Percentiles rank a stretch among this genome's conserved stretches.
These are phyloP conservation scores for Xenopus petersii DNA, from an alignment of 2,797 vertebrate genomes.

Conservation along the genomic window DNA sequence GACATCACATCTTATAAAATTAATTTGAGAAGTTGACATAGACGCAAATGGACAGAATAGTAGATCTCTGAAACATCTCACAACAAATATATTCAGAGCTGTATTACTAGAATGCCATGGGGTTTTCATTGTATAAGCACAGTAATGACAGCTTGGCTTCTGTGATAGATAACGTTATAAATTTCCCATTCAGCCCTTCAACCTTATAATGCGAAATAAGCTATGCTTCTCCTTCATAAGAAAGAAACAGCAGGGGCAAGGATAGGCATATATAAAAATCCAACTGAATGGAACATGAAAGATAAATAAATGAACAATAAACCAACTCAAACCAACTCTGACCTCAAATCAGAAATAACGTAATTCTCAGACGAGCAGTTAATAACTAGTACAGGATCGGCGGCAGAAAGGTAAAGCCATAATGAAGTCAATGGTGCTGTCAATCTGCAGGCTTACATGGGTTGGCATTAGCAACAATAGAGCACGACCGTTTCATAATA, in stretches of 20 bases:
- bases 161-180: background rate
- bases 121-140: slow-evolving; percentile 1
- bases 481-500: background rate
- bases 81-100: slow-evolving; percentile 1
- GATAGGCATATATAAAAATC: too few relatives aligned
- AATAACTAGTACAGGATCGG: background rate
- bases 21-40: slow-evolving; percentile 27
- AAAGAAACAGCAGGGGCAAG: background rate
- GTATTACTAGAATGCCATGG: slow-evolving; percentile 1
- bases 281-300: background rate
- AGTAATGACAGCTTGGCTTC: slow-evolving; percentile 2
- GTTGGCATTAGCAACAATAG: background rate
- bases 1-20: slow-evolving; percentile 25
- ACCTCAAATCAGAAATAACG: background rate
- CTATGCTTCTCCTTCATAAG: background rate
- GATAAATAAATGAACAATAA: background rate
- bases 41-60: slow-evolving; percentile 4
- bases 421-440: background rate
- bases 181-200: background rate
- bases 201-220: background rate
- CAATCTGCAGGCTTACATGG: background rate
- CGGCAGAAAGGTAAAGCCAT: background rate
- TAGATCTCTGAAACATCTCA: slow-evolving; percentile 11
- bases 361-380: background rate
- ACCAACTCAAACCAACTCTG: background rate